These are phyloP conservation scores for Pterocles burchelli DNA, from an alignment of 2,113 vertebrate species.

Conservation along the genomic window DNA sequence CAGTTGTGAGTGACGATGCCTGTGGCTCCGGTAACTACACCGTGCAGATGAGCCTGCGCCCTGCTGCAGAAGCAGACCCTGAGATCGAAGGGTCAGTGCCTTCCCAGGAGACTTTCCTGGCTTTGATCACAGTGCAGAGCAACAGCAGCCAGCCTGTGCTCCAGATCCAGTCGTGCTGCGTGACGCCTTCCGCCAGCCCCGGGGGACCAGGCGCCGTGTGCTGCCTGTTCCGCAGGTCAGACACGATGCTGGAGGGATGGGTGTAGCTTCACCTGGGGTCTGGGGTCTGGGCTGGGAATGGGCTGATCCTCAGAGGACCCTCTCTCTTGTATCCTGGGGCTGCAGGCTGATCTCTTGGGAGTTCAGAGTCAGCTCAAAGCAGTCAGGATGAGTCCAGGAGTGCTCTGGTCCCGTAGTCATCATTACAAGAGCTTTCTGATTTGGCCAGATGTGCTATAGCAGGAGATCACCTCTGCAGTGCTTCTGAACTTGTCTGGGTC, in stretches of 20 bases:
- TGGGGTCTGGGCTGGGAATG: neutral
- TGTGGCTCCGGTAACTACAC: constrained; percentile 78
- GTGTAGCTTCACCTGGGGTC: fast-evolving
- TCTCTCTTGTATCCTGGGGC: neutral
- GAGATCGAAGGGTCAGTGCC: neutral
- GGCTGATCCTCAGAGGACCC: neutral
- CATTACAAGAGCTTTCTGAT: neutral
- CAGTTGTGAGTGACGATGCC: constrained; percentile 70
- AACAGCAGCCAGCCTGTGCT: constrained; percentile 72
- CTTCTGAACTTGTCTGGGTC: neutral
- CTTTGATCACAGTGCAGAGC: constrained; percentile 69
- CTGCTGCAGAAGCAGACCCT: constrained; percentile 6
- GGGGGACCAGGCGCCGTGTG: constrained; percentile 51
- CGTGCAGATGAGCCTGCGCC: constrained; percentile 73
- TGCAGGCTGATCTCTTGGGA: neutral
- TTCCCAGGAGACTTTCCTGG: constrained; percentile 57
- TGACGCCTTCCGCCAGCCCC: constrained; percentile 53
- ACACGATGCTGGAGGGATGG: neutral
- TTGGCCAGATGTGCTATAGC: fast-evolving
- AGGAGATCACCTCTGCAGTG: neutral
- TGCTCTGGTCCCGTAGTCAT: neutral
- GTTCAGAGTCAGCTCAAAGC: neutral
- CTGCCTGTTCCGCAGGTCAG: constrained; percentile 76
- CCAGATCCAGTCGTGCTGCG: constrained; percentile 72
- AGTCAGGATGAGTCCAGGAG: neutral